These are phyloP conservation scores for Limenitis arthemis DNA, from an alignment of 2,888 invertebrate genomes.

Conservation along the genomic window DNA sequence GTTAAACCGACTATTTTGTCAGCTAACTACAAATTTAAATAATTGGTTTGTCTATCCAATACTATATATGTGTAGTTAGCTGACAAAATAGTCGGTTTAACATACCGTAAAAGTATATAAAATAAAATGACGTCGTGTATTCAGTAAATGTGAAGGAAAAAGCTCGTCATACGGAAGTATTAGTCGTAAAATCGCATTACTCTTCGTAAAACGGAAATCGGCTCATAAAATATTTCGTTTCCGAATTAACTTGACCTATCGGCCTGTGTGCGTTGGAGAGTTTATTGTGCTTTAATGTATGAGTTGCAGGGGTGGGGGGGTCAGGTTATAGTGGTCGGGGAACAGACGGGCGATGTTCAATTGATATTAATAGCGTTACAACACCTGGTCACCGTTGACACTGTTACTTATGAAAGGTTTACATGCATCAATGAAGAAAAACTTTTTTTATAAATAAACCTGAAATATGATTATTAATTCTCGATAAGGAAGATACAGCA, in stretches of 20 bases:
- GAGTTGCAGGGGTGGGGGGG: constrained; percentile 30
- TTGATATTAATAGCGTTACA: constrained; percentile 65
- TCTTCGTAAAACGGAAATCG: constrained; percentile 49
- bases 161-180: constrained; percentile 28
- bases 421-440: constrained; percentile 34
- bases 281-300: constrained; percentile 19
- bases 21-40: too few relatives aligned
- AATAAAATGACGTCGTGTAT: too few relatives aligned
- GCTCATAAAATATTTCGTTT: constrained; percentile 58
- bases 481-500: too few relatives aligned
- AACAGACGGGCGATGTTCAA: constrained; percentile 60
- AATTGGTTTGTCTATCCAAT: too few relatives aligned
- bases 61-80: too few relatives aligned
- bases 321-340: constrained; percentile 36
- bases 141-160: too few relatives aligned
- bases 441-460: constrained; percentile 1
- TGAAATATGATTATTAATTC: background rate
- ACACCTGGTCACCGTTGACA: constrained; percentile 59
- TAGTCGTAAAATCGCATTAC: constrained; percentile 57
- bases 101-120: too few relatives aligned
- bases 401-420: constrained; percentile 36
- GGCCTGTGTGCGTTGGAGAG: constrained; percentile 18
- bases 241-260: constrained; percentile 36
- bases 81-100: too few relatives aligned
- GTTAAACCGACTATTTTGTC: too few relatives aligned